Evolutionary conservation across 1,140 invertebrate species (phyloP), one percentile per base, ranked within the genome.

Genomic region (Bombus fervidus): DNA sequence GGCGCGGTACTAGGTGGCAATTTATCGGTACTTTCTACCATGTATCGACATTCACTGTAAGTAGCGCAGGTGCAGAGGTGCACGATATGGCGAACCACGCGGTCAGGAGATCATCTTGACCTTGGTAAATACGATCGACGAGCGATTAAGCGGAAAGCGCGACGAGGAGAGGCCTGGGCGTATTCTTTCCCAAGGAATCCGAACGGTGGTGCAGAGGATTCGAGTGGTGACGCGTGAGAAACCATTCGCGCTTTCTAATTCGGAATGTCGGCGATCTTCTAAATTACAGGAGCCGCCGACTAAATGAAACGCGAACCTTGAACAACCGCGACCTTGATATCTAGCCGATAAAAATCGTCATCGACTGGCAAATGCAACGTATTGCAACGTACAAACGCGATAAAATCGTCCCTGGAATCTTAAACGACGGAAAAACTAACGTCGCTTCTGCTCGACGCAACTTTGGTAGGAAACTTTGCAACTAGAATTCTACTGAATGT

Each of bases 71-170:
- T 80, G 86, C 69, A 77, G 66, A 74, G 31, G 47, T 31, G 41
- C 41, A 53, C 31, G 39, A 37, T 47, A 28, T 34, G 57, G 62
- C 68, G 66, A 34, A 8, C 15, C 71, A 47, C 57, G 71, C 57
- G 81, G 79, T n/a, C 79, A 41, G 57, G 25, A 43, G 83, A 80
- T 79, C 76, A 31, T 85, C 83, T 72, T 85, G 83, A 90, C 87
- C 87, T 90, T 90, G 88, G 88, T 83, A 77, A 88, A 88, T 72
- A 62, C 84, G 87, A 84, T 64, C 81, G 69, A 80, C 28, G 37
- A 53, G 76, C 41, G 25, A 68, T 53, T 41, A 18, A 41, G 37
- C 34, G 37, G n/a, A n/a, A 41, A 41, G 39, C 62, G 43, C 66
- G 18, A 25, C 18, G 83, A 43, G 28, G n/a, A 34, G 28, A 43